Base-by-base conservation (phyloP, 2,113 vertebrate species). In the Pseudolaguvia tuberculata region DNA sequence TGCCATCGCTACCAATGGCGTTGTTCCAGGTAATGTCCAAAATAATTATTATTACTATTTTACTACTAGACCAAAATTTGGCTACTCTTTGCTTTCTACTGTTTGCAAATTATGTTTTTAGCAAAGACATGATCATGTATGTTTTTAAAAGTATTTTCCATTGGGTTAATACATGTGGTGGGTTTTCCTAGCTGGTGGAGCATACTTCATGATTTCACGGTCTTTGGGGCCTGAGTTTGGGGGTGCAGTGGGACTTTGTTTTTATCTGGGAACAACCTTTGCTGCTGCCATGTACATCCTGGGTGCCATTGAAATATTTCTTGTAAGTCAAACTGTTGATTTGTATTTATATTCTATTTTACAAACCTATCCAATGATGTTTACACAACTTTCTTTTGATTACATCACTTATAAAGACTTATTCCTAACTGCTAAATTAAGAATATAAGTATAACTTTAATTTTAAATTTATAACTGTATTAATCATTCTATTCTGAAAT, bases 191-290 rank as follows among this genome's bases (percentile, higher is more conserved):
- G 97, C 97, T 85, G 97, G 97, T 62, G 97, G 97, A 58, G 95
- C 97, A 11, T 99, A 99, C 79, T 98, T 98, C 87, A 99, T 99
- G 97, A 99, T 99, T 73, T 99, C 97, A 0, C 94, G 97, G 18
- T 98, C 97, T 0, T 83, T 99, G 81, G 97, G 97, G 14, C 96
- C 97, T 8, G 97, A 99, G 84, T 99, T 99, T 85, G 97, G 97
- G 78, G 97, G 97, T 74, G 97, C 97, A 5, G 97, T 99, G 61
- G 97, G 97, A 0, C 90, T 99, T 18, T 99, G 97, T 80, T 99
- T 98, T 85, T 99, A 99, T 84, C 84, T 99, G 85, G 97, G 96
- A 76, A 99, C 96, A 17, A 99, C 97, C 1, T 99, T 99, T 82
- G 97, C 97, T 35, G 96, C 94, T 73, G 94, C 96, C 51, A 99